phyloP scores from a whole-genome alignment of 2,888 invertebrate species.

The Arctia plantaginis region DNA sequence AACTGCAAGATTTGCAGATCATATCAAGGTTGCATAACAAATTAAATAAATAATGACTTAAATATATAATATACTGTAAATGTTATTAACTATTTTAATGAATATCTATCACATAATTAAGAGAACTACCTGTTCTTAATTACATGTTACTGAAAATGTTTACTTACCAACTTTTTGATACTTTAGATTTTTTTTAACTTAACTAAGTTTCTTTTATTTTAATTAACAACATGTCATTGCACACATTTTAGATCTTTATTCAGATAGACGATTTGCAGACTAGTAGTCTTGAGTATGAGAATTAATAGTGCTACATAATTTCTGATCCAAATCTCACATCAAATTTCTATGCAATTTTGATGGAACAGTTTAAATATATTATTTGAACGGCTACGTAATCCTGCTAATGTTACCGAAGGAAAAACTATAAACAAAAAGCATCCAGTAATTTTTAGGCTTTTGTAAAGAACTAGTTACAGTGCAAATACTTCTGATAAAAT shows the following conservation, averaged over 20 bases:
- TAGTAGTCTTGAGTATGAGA: neutral
- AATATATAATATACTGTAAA: neutral
- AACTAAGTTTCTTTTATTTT: conserved; percentile 3
- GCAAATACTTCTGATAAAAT: neutral
- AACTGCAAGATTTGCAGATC: neutral
- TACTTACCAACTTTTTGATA: conserved; percentile 19
- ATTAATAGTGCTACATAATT: neutral
- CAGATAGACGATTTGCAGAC: neutral
- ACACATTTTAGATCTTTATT: neutral
- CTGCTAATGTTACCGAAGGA: neutral
- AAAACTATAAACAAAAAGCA: neutral
- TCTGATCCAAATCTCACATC: neutral
- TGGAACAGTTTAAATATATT: neutral
- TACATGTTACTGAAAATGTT: conserved; percentile 8
- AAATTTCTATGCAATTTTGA: neutral
- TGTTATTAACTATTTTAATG: neutral
- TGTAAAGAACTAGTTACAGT: neutral
- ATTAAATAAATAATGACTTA: neutral
- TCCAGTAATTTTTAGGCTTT: neutral
- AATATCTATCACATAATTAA: neutral
- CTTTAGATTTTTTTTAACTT: neutral
- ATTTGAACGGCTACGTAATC: neutral
- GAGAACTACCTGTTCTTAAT: neutral
- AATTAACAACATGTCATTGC: neutral
- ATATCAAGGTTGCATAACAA: neutral